These are phyloP conservation scores for Blomia tropicalis DNA, from an alignment of 2,888 invertebrate genomes.

Conservation along the genomic window DNA sequence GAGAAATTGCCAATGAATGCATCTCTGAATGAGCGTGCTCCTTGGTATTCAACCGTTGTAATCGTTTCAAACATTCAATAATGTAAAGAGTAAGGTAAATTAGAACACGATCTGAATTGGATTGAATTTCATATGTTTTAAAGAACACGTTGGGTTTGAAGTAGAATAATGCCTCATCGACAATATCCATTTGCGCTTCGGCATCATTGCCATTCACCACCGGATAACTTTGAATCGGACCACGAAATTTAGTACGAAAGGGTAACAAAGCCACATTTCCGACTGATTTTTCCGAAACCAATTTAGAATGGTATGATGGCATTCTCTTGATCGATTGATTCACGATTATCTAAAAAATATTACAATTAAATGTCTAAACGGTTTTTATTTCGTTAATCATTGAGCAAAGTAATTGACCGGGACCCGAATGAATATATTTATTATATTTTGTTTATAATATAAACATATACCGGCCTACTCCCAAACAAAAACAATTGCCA, in stretches of 20 bases:
- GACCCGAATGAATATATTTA: too few relatives aligned
- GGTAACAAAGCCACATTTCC: constrained; percentile 89
- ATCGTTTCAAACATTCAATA: constrained; percentile 84
- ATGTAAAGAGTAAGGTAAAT: constrained; percentile 95
- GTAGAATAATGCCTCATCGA: constrained; percentile 89
- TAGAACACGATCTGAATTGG: constrained; percentile 83
- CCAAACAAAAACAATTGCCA: too few relatives aligned
- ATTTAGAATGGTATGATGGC: constrained; percentile 88
- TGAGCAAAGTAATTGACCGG: too few relatives aligned
- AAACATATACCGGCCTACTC: too few relatives aligned
- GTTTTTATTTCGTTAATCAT: too few relatives aligned
- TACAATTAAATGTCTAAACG: too few relatives aligned
- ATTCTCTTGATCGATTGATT: too few relatives aligned
- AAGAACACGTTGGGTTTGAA: constrained; percentile 99
- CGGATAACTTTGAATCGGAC: constrained; percentile 47
- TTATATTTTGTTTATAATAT: too few relatives aligned
- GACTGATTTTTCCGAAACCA: constrained; percentile 54
- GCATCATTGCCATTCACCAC: constrained; percentile 6
- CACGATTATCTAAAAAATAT: neutral
- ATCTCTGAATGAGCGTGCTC: constrained; percentile 78
- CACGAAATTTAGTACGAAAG: constrained; percentile 70
- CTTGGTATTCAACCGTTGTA: constrained; percentile 78
- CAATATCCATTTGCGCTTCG: constrained; percentile 56
- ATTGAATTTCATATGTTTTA: constrained; percentile 92
- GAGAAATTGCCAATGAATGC: constrained; percentile 62